Base-by-base conservation (phyloP, 2,888 invertebrate species). In the Tillus elongatus region DNA sequence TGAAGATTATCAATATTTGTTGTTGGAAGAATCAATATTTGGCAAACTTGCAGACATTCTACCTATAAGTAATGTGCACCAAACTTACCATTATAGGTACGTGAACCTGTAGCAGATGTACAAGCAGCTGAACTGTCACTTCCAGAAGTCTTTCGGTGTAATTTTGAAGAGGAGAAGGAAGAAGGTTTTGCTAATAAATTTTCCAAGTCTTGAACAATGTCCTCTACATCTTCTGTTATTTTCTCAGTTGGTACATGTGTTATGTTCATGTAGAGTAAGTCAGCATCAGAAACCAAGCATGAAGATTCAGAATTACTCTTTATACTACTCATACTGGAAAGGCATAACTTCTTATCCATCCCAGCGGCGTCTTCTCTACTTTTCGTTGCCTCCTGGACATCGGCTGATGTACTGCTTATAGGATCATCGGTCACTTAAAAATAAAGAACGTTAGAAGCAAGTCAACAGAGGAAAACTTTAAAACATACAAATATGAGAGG, bases 131-230 rank as follows among this genome's bases (percentile, higher is more conserved):
- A n/a, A n/a, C n/a, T n/a, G n/a, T n/a, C n/a, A n/a, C n/a, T n/a
- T n/a, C n/a, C n/a, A n/a, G n/a, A n/a, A n/a, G n/a, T n/a, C n/a
- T n/a, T n/a, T n/a, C n/a, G n/a, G n/a, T n/a, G n/a, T n/a, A n/a
- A n/a, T n/a, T n/a, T n/a, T n/a, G n/a, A n/a, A n/a, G n/a, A n/a
- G n/a, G 24, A 29, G n/a, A 11, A 29, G 6, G 34, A 4, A 9
- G 43, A 28, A 4, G 50, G 36, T 45, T 51, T 60, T 2, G 60
- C 64, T 33, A 66, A 49, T 30, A 66, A 49, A 34, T 60, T 64
- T 36, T 66, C 64, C 37, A 66, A 49, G 43, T 66, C 66, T 34
- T 63, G 61, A n/a, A 63, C 64, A 39, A 66, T 55, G 47, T 66
- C 66, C 40, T 66, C 64, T 13, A 64, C 63, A 50, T 64, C 60